phyloP scores from a whole-genome alignment of 2,797 vertebrate species.

The Cossypha heuglini region DNA sequence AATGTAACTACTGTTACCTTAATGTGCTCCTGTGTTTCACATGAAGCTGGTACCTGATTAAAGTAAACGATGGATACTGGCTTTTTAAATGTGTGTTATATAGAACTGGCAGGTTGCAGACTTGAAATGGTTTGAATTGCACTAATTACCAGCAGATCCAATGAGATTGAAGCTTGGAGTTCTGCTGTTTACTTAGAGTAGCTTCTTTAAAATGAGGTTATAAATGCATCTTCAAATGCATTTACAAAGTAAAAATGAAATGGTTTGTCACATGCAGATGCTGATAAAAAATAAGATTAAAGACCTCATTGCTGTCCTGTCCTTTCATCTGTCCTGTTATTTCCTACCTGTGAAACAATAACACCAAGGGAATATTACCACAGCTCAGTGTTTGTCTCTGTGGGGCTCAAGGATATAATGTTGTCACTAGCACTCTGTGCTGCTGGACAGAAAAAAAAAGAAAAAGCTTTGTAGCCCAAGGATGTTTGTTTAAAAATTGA shows the following conservation, averaged over 20 bases:
- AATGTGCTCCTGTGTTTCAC: neutral
- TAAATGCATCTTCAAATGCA: neutral
- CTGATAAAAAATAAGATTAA: neutral
- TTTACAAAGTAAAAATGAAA: neutral
- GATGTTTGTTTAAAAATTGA: slow-evolving; percentile 66
- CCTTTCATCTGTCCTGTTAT: neutral
- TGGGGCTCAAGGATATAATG: neutral
- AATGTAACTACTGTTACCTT: neutral
- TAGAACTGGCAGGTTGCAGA: neutral
- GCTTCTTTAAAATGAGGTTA: neutral
- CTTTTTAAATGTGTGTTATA: neutral
- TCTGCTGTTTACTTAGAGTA: neutral
- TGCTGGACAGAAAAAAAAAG: neutral
- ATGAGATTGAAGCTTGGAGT: neutral
- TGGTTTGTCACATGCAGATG: neutral
- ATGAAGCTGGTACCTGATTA: neutral
- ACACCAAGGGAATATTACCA: neutral
- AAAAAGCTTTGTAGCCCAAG: slow-evolving; percentile 20
- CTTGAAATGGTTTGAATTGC: neutral
- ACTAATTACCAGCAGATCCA: neutral
- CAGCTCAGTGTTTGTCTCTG: neutral
- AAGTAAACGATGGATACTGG: accelerated
- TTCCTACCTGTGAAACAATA: neutral
- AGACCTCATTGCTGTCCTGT: neutral
- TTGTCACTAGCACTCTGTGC: neutral